A percentile compares a stretch with the other conserved stretches of the same genome.
Evolutionary conservation across 1,140 invertebrate genomes (phyloP).

Genomic region (Agrypnia vestita): DNA sequence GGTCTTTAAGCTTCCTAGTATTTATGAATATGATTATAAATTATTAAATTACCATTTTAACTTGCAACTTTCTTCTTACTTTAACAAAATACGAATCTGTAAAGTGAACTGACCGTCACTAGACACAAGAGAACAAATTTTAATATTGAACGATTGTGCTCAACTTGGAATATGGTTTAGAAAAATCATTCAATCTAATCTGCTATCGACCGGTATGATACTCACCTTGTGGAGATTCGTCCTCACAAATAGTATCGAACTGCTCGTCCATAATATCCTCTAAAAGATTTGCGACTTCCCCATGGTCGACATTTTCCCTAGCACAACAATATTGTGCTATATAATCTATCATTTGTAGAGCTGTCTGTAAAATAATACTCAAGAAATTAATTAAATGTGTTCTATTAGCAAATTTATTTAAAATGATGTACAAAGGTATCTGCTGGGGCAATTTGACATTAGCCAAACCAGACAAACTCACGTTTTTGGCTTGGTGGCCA

Average conservation of each 20-base stretch:
- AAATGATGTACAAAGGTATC: neutral
- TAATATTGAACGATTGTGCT: no score
- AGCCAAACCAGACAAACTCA: constrained; percentile 56
- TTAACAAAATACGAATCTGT: no score
- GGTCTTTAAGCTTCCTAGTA: no score
- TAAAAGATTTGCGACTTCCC: constrained; percentile 70
- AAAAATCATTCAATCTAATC: no score
- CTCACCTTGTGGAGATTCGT: constrained; percentile 70
- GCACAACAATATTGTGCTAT: constrained; percentile 69
- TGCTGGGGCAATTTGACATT: neutral
- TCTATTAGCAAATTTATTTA: neutral
- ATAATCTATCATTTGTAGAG: constrained; percentile 71
- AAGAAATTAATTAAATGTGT: neutral
- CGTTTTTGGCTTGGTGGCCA: constrained; percentile 72
- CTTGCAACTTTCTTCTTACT: no score
- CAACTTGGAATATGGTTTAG: no score
- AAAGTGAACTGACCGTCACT: no score
- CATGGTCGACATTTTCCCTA: constrained; percentile 68
- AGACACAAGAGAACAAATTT: no score
- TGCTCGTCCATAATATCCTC: constrained; percentile 75
- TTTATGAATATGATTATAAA: no score
- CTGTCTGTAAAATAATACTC: constrained; percentile 64
- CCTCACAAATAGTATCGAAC: constrained; percentile 74
- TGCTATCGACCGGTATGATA: neutral
- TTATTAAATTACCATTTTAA: no score